Evolutionary conservation across 2,888 invertebrate species (phyloP), one percentile per base, ranked within the genome.

Genomic region (Lithosia quadra): DNA sequence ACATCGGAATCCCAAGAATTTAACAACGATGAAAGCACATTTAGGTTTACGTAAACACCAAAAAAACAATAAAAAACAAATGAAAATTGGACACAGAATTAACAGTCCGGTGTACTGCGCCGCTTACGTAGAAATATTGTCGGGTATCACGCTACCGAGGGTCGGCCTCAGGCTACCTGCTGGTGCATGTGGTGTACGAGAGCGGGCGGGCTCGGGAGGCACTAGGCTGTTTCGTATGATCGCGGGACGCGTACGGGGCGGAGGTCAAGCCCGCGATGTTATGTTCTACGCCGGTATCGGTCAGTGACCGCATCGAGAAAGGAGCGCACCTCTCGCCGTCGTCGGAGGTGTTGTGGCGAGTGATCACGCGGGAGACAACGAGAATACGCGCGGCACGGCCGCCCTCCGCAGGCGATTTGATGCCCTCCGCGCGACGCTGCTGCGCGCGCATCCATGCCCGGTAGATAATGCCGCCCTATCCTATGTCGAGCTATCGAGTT

Each of bases 341-440:
- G 87, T 84, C 88, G 86, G 87, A 90, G 91, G 90, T 86, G 89
- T 86, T 88, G 87, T 88, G 87, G 84, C 85, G 87, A 88, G 85
- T 86, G 88, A 88, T 83, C 86, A 84, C 86, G 85, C 88, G 87
- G 81, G 86, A 86, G 86, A 87, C 85, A 81, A 83, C 86, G 81
- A 78, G 49, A 84, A 91, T 90, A 87, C 94, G 94, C 91, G 93
- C 93, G 91, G 86, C 85, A 87, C 88, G 92, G 82, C 79, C 92
- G 94, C 94, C 92, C 92, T 92, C 92, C 92, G 92, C 90, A 90
- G 90, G 90, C 94, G 92, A 89, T 94, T 91, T 95, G 94, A 92
- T 86, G 90, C 92, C 92, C 93, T 92, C 93, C 91, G 91, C 92
- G 86, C 91, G 91, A 91, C 92, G 91, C 92, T 84, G 80, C 84